phyloP scores from a whole-genome alignment of 2,888 invertebrate species.

The Drosophila stalkeri region DNA sequence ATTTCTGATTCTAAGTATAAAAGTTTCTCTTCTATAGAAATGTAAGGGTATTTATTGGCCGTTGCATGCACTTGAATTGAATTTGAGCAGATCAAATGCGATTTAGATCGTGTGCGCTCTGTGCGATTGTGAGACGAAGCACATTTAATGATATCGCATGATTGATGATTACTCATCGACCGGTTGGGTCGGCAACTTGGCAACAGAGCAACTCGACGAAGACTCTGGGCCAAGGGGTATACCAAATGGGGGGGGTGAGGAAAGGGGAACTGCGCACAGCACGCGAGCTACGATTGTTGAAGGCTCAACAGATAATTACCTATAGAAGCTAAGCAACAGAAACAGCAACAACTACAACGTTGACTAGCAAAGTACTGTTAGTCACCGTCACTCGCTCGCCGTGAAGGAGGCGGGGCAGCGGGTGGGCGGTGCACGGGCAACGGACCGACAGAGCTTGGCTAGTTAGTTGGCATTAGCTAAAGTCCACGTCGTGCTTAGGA shows the following conservation, averaged over 20 bases:
- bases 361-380: conserved; percentile 67
- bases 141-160: conserved; percentile 77
- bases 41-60: conserved; percentile 26
- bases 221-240: background rate
- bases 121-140: conserved; percentile 66
- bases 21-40: background rate
- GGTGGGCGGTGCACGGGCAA: background rate
- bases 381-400: conserved; percentile 56
- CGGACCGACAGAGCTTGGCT: conserved; percentile 28
- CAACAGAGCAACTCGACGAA: background rate
- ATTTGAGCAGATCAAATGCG: conserved; percentile 47
- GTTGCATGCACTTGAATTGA: background rate
- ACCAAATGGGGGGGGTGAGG: background rate
- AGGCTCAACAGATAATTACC: conserved; percentile 79
- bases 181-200: conserved; percentile 54
- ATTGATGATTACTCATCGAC: conserved; percentile 82
- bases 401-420: background rate
- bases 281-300: conserved; percentile 72
- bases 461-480: conserved; percentile 59
- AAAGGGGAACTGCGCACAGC: conserved; percentile 44
- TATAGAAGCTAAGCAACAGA: conserved; percentile 38
- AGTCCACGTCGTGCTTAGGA: conserved; percentile 48
- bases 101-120: conserved; percentile 61
- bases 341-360: conserved; percentile 29
- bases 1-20: background rate